These are phyloP conservation scores for Danio choprae DNA, from an alignment of 2,797 vertebrate genomes.

Conservation along the genomic window DNA sequence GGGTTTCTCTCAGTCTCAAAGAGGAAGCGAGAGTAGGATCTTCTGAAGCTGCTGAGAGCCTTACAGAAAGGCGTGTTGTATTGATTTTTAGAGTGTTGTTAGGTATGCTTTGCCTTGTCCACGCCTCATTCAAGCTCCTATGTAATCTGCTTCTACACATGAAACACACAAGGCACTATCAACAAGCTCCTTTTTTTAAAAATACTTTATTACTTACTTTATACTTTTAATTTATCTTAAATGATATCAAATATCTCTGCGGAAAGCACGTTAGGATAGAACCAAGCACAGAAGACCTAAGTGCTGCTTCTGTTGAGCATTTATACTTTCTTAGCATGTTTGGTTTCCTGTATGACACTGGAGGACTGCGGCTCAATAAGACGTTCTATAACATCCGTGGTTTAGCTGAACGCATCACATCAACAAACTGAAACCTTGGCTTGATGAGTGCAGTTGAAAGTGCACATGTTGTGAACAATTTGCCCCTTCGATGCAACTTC, in stretches of 20 bases:
- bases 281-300: too few relatives aligned
- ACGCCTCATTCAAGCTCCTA: neutral
- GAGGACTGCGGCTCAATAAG: neutral
- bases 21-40: neutral
- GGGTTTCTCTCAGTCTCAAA: neutral
- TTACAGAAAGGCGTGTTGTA: constrained; percentile 34
- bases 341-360: constrained; percentile 24
- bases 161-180: neutral
- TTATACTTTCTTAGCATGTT: neutral
- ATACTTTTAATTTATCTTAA: neutral
- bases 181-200: neutral
- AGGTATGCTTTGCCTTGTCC: neutral
- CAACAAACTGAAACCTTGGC: neutral
- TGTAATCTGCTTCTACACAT: neutral
- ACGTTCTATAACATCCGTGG: neutral
- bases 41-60: neutral
- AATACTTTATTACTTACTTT: neutral
- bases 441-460: neutral
- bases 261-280: neutral
- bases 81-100: constrained; percentile 27
- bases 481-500: neutral
- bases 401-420: neutral
- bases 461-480: neutral
- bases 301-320: constrained; percentile 21
- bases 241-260: neutral